phyloP scores from a whole-genome alignment of 2,888 invertebrate genomes.

The Andrena chrysosceles region DNA sequence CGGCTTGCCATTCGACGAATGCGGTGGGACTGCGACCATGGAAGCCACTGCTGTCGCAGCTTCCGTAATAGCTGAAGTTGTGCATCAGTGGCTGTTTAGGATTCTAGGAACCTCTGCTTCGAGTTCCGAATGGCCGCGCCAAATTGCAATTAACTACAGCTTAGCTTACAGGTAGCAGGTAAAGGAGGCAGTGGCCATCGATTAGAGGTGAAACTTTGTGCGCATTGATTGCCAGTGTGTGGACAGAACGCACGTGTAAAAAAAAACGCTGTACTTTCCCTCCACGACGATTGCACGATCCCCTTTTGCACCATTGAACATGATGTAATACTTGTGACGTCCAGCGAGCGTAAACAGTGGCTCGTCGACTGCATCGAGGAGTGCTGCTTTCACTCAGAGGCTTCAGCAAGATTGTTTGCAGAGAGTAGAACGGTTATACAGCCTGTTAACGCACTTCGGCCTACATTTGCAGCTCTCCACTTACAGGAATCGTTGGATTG shows the following conservation, averaged over 20 bases:
- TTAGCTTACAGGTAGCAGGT: too few species aligned
- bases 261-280: slow-evolving; percentile 37
- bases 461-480: background rate
- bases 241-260: background rate
- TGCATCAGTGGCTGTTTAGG: too few species aligned
- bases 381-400: slow-evolving; percentile 38
- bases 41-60: too few species aligned
- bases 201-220: background rate
- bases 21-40: too few species aligned
- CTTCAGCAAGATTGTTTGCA: background rate
- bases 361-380: background rate
- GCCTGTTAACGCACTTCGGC: background rate
- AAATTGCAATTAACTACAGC: too few species aligned
- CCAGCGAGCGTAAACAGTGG: slow-evolving; percentile 6
- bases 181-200: background rate
- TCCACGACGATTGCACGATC: slow-evolving; percentile 31
- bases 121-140: too few species aligned
- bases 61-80: too few species aligned
- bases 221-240: background rate
- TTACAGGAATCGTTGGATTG: too few species aligned
- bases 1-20: too few species aligned
- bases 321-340: slow-evolving; percentile 36
- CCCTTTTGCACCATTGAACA: background rate
- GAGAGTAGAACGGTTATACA: background rate
- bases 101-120: too few species aligned